Base-by-base conservation (phyloP, 64 coral and sea anemone genomes). In the Actinia tenebrosa region DNA sequence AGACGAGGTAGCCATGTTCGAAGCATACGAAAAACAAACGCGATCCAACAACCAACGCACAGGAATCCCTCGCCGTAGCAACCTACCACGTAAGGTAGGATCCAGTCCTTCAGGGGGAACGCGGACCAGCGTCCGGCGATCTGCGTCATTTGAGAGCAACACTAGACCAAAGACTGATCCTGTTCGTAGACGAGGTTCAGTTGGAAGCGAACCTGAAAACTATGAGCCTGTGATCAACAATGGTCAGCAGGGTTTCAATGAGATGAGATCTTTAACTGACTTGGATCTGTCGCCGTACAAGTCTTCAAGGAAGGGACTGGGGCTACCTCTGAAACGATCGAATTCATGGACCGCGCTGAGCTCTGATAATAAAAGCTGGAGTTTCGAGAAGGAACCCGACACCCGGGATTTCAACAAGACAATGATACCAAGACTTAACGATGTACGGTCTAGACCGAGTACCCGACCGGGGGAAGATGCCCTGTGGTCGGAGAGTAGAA, bases 1-100 rank as follows among this genome's bases (percentile, higher is more conserved):
- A 80, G 97, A 93, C 53, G 97, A 95, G 90, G 89, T 92, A 22
- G 88, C 90, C 4, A 95, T 95, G 97, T 95, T 99, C 78, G 94
- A 89, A 77, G 68, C 83, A 27, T 89, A 90, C 78, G 93, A 95
- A 64, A 83, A 53, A 26, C 93, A 95, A 53, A 93, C 82, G 44
- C 23, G 83, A 22, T 20, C 15, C 47, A 66, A 81, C 7, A 87
- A 85, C 18, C 88, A 89, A 44, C 88, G 89, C 45, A 92, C 89
- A 63, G 91, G 82, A 16, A 92, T 87, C 79, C 82, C 86, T 44
- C 89, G 84, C 60, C 83, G 89, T 54, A 93, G 86, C 25, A 75
- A 75, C 26, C 69, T 75, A 42, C 69, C 69, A 75, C 69, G 69
- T 75, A 75, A 75, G 11, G 10, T 75, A n/a, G 69, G 69, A 9